Percentiles rank a stretch among this genome's conserved stretches.
Conservation (phyloP, 2,888 invertebrate genomes). For the Apantesis nais region DNA sequence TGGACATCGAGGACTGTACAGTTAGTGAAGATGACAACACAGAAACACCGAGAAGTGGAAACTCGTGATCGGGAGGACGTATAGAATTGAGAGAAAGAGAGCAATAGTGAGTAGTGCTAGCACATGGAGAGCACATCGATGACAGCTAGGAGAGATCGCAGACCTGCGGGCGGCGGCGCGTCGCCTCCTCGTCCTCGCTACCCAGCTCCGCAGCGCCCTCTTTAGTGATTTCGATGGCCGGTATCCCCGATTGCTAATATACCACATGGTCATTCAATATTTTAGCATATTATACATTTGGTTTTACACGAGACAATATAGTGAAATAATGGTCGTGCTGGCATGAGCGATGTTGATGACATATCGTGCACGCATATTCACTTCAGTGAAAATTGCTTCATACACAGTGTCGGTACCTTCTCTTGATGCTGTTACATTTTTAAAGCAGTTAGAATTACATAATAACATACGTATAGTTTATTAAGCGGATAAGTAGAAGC, state of each 20-base stretch:
- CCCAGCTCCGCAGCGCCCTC: constrained; percentile 89
- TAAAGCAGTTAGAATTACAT: constrained; percentile 44
- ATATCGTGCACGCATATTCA: constrained; percentile 47
- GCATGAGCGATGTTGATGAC: constrained; percentile 62
- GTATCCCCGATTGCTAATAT: constrained; percentile 85
- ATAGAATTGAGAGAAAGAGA: constrained; percentile 77
- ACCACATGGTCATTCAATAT: constrained; percentile 81
- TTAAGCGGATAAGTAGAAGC: constrained; percentile 55
- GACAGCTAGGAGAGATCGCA: constrained; percentile 82
- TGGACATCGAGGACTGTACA: constrained; percentile 74
- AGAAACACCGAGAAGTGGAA: constrained; percentile 82
- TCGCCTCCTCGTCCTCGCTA: constrained; percentile 87
- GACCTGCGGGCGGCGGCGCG: constrained; percentile 82
- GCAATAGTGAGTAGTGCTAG: constrained; percentile 82
- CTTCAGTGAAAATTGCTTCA: constrained; percentile 34
- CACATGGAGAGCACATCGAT: constrained; percentile 83
- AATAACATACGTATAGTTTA: constrained; percentile 38
- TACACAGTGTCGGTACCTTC: constrained; percentile 37
- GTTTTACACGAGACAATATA: constrained; percentile 58
- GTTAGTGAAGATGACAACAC: constrained; percentile 79
- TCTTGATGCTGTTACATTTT: constrained; percentile 35
- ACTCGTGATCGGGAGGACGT: constrained; percentile 77
- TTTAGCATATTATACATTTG: constrained; percentile 66
- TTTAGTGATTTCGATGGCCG: constrained; percentile 92
- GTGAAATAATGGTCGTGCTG: constrained; percentile 64